Conservation (phyloP, 2,888 invertebrate species). For the Choristoneura rosaceana region DNA sequence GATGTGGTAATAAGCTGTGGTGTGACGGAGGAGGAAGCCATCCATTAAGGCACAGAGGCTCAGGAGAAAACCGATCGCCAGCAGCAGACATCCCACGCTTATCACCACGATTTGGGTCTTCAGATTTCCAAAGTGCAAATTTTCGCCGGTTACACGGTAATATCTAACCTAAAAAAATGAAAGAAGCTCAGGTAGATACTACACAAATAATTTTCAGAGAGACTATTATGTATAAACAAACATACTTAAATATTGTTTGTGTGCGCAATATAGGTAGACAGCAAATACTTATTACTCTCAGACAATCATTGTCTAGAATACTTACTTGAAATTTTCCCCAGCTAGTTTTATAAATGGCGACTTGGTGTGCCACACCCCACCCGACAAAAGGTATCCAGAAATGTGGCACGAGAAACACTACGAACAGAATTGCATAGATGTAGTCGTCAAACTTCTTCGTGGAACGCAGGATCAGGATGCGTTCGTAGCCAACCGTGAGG, state of each 20-base stretch:
- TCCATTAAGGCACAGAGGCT: slow-evolving; percentile 86
- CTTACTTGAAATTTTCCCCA: slow-evolving; percentile 89
- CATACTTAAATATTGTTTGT: too few relatives aligned
- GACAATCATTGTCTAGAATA: not conserved
- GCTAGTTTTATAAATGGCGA: slow-evolving; percentile 88
- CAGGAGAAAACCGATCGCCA: slow-evolving; percentile 86
- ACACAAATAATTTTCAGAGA: too few relatives aligned
- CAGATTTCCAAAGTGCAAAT: slow-evolving; percentile 86
- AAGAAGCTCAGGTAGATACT: not conserved
- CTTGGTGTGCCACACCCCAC: slow-evolving; percentile 89
- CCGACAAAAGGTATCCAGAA: slow-evolving; percentile 90
- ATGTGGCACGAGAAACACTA: slow-evolving; percentile 88
- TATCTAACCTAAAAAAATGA: slow-evolving; percentile 74
- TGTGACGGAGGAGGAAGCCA: slow-evolving; percentile 87
- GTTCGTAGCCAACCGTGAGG: slow-evolving; percentile 86
- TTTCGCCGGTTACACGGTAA: slow-evolving; percentile 85
- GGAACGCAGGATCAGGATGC: slow-evolving; percentile 86
- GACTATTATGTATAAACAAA: too few relatives aligned
- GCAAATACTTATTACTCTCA: too few relatives aligned
- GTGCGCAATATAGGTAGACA: too few relatives aligned
- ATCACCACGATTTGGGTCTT: slow-evolving; percentile 86
- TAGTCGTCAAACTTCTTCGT: slow-evolving; percentile 89
- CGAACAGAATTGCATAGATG: slow-evolving; percentile 88
- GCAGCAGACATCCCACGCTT: slow-evolving; percentile 86
- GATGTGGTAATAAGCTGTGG: slow-evolving; percentile 87